Evolutionary conservation across 2,113 vertebrate genomes (phyloP).

Genomic region (Gymnarchus niloticus): DNA sequence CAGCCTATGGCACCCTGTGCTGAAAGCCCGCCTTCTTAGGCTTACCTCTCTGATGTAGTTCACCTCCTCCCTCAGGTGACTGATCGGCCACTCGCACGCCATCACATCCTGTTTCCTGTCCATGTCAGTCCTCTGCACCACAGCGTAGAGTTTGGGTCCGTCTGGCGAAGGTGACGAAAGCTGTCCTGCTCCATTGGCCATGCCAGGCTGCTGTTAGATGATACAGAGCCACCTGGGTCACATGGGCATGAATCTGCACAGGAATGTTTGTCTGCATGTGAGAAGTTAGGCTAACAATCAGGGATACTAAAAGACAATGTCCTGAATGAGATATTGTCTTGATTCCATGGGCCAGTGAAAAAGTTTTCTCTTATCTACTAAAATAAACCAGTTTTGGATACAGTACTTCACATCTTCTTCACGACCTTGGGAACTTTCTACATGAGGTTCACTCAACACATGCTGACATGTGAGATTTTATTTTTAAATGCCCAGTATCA

Average conservation of each 20-base stretch:
- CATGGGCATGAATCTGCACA: constrained; percentile 24
- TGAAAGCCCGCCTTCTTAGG: background rate
- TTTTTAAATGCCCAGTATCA: background rate
- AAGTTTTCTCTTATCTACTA: background rate
- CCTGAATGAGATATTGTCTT: background rate
- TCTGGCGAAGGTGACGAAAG: constrained; percentile 54
- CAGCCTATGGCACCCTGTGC: background rate
- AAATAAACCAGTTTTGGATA: background rate
- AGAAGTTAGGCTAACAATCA: background rate
- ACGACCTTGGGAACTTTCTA: too few relatives aligned
- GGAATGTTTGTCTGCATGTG: background rate
- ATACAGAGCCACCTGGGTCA: constrained; percentile 50
- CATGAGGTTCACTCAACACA: background rate
- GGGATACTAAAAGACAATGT: background rate
- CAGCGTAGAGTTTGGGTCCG: constrained; percentile 77
- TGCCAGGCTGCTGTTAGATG: constrained; percentile 66
- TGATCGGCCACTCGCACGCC: constrained; percentile 83
- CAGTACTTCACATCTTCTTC: background rate
- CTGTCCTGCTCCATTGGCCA: constrained; percentile 66
- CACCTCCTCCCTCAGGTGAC: constrained; percentile 90
- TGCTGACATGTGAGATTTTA: background rate
- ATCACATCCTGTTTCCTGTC: constrained; percentile 84
- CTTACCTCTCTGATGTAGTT: constrained; percentile 93
- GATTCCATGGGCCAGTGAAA: background rate
- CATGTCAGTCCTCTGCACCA: constrained; percentile 76